Percentiles rank a stretch among this genome's conserved stretches.
phyloP scores from a whole-genome alignment of 2,888 invertebrate species.

The Acleris cristana region DNA sequence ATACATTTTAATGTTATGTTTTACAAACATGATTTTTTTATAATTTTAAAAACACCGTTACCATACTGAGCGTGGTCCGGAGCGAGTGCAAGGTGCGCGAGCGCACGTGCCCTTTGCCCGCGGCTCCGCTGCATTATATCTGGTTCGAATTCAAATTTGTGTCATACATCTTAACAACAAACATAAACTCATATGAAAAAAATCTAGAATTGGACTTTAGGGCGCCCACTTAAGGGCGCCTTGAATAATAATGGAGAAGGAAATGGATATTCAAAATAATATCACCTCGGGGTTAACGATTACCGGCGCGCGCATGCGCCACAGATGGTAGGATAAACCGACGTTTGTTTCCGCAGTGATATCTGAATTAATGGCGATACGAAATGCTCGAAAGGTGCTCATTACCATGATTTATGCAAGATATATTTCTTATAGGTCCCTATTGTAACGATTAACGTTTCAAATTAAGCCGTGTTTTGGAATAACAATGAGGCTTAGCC shows the following conservation, averaged over 20 bases:
- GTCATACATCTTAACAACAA: slow-evolving; percentile 76
- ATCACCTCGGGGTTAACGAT: slow-evolving; percentile 84
- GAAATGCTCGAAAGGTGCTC: slow-evolving; percentile 82
- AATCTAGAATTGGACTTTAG: slow-evolving; percentile 74
- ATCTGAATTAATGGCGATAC: slow-evolving; percentile 83
- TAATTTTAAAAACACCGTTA: not conserved
- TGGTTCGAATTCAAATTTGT: slow-evolving; percentile 79
- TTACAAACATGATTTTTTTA: not conserved
- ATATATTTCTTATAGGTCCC: slow-evolving; percentile 71
- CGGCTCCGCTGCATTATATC: slow-evolving; percentile 70
- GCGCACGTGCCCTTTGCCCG: slow-evolving; percentile 79
- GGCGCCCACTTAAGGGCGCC: slow-evolving; percentile 66
- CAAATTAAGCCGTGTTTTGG: slow-evolving; percentile 50
- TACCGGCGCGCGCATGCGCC: slow-evolving; percentile 81
- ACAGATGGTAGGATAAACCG: slow-evolving; percentile 82
- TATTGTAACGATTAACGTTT: slow-evolving; percentile 68
- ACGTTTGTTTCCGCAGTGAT: slow-evolving; percentile 84
- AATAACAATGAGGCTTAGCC: slow-evolving; percentile 27
- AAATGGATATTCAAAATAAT: slow-evolving; percentile 83
- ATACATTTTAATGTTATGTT: too few species aligned
- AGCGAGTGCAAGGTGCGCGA: slow-evolving; percentile 74
- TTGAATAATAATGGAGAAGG: slow-evolving; percentile 78
- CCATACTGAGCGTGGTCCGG: slow-evolving; percentile 13
- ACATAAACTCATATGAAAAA: slow-evolving; percentile 58
- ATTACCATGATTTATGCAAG: slow-evolving; percentile 83